Base-by-base conservation (phyloP, 92 coral and sea anemone genomes). In the Zoanthus sociatus region DNA sequence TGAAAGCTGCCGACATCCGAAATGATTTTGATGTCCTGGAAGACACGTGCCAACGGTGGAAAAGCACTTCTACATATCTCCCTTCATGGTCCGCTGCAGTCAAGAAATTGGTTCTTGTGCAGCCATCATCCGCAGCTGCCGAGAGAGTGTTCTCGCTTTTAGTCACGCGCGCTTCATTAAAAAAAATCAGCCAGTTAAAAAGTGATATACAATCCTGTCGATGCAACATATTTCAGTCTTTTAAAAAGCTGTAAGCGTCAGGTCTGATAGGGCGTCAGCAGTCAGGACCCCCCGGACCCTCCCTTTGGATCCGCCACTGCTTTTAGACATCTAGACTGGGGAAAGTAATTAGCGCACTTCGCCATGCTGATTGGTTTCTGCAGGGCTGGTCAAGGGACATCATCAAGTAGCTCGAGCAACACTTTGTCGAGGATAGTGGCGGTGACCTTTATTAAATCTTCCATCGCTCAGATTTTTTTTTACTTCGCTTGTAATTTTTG, bases 11-110 rank as follows among this genome's bases (percentile, higher is more conserved):
- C 32, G 72, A 87, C 77, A 78, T 87, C 79, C 86, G 58, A 79
- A 75, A 87, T 87, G 90, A 55, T 71, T 87, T 79, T 44, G 73
- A 87, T 71, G 30, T 77, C 72, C 83, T 58, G 70, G 42, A 56
- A 17, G 87, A 61, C 83, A 82, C 78, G 61, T 73, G 83, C 70
- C 91, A 15, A 60, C 82, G 91, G 87, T 88, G 87, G 83, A 82
- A 45, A 60, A 60, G 17, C 33, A 47, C 31, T 21, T 50, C 90
- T 81, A 47, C 55, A 70, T 87, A 78, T 20, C 58, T 87, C 54
- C 86, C 73, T 17, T 54, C 79, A 26, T 87, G 90, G 89, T 51
- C 89, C 66, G 47, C 84, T 32, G 78, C 89, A 30, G 90, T 87
- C 9, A 45, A 53, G 73, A 79, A 63, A 63, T 63, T 63, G 55